phyloP scores from a whole-genome alignment of 2,888 invertebrate genomes.

The Coelinius sp. region DNA sequence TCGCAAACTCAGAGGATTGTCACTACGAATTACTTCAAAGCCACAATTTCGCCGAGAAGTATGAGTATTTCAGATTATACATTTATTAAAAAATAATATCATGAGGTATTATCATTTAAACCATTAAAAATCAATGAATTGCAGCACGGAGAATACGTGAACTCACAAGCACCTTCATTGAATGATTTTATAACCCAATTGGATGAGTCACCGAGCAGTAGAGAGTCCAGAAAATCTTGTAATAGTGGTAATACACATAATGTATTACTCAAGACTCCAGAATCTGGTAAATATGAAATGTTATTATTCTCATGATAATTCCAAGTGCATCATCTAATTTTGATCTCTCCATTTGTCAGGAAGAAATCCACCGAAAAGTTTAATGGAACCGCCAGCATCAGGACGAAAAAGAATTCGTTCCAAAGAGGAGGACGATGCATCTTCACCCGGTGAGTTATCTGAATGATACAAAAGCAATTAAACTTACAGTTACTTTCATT shows the following conservation, averaged over 20 bases:
- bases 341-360: slow-evolving; percentile 20
- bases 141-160: slow-evolving; percentile 15
- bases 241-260: slow-evolving; percentile 47
- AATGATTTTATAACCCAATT: slow-evolving; percentile 59
- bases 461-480: slow-evolving; percentile 46
- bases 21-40: slow-evolving; percentile 70
- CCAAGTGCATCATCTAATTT: no score
- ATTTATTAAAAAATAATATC: not conserved
- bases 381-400: slow-evolving; percentile 55
- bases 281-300: slow-evolving; percentile 45
- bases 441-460: slow-evolving; percentile 59
- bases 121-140: slow-evolving; percentile 12
- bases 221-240: slow-evolving; percentile 47
- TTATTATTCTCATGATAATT: not conserved
- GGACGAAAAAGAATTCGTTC: slow-evolving; percentile 61
- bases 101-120: not conserved
- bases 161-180: slow-evolving; percentile 6
- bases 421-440: slow-evolving; percentile 56
- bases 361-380: slow-evolving; percentile 43
- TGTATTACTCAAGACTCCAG: slow-evolving; percentile 51
- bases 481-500: slow-evolving; percentile 40
- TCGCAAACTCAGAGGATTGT: slow-evolving; percentile 74
- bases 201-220: slow-evolving; percentile 61
- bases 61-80: slow-evolving; percentile 36
- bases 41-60: slow-evolving; percentile 58